These are phyloP conservation scores for Poeciliopsis turneri DNA, from an alignment of 2,797 vertebrate genomes.

Conservation along the genomic window DNA sequence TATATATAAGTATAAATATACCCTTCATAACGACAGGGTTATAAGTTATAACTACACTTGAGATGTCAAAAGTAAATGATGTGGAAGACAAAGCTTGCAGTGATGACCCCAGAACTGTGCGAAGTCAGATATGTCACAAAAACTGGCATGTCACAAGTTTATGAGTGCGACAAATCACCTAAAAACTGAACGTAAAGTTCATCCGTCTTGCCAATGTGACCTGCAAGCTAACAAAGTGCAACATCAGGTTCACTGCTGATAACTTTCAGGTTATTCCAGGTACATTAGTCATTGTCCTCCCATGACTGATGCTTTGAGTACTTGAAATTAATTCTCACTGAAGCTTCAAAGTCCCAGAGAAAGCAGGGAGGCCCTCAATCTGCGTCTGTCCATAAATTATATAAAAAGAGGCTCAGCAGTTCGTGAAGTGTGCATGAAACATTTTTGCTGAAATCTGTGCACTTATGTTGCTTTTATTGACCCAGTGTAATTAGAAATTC, in stretches of 20 bases:
- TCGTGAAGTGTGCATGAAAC: conserved; percentile 6
- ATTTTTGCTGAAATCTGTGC: conserved; percentile 11
- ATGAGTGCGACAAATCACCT: conserved; percentile 8
- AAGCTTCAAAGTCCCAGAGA: conserved; percentile 11
- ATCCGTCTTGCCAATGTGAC: conserved; percentile 1
- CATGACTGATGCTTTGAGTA: conserved; percentile 6
- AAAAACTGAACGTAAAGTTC: not conserved
- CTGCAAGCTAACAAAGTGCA: conserved; percentile 1
- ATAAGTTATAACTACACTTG: not conserved
- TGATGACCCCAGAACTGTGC: not conserved
- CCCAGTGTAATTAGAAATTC: conserved; percentile 22
- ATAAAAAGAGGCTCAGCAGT: conserved; percentile 2
- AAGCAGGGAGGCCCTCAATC: not conserved
- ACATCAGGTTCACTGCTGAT: not conserved
- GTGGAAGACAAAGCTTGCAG: not conserved
- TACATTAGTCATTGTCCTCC: conserved; percentile 2
- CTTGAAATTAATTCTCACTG: conserved; percentile 1
- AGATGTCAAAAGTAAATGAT: not conserved
- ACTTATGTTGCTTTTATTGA: conserved; percentile 25
- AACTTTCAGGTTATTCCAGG: not conserved
- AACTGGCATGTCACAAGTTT: not conserved
- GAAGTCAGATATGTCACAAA: not conserved
- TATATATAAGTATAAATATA: not conserved
- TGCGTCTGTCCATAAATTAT: conserved; percentile 10
- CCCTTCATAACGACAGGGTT: not conserved